phyloP scores from a whole-genome alignment of 1,140 invertebrate genomes.

The Bombyx mandarina region DNA sequence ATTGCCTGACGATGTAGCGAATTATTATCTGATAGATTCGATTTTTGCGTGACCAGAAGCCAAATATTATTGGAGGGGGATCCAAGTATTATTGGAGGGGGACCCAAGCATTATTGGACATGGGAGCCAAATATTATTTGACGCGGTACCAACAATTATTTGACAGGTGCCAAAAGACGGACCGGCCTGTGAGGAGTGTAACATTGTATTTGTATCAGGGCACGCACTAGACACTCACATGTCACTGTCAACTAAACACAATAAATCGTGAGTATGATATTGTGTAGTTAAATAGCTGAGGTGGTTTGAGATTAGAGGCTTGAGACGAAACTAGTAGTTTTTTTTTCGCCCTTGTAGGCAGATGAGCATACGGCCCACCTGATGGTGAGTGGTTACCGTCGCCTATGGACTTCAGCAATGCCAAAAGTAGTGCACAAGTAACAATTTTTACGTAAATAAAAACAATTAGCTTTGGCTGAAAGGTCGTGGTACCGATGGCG shows the following conservation, averaged over 20 bases:
- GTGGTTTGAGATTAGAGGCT: not conserved
- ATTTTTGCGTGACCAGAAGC: too few species aligned
- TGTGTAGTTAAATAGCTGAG: not conserved
- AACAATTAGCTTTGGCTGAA: not conserved
- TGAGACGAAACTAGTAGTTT: not conserved
- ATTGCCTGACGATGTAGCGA: too few species aligned
- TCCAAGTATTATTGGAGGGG: not conserved
- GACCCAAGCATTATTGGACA: not conserved
- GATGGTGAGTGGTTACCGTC: too few species aligned
- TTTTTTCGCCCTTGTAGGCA: not conserved
- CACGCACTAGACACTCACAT: constrained; percentile 3
- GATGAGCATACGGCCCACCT: too few species aligned
- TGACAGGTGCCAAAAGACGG: not conserved
- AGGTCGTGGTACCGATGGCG: not conserved
- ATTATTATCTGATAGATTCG: too few species aligned
- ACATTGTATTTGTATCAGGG: not conserved
- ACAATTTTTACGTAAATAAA: not conserved
- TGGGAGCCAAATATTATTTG: not conserved
- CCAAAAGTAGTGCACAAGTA: not conserved
- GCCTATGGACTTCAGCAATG: too few species aligned
- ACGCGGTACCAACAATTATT: not conserved
- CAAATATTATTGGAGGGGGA: not conserved
- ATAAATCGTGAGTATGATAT: not conserved
- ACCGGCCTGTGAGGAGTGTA: constrained; percentile 3
- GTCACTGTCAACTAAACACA: constrained; percentile 1